phyloP scores from a whole-genome alignment of 2,797 vertebrate genomes.

The Bryconaethiops microstoma region DNA sequence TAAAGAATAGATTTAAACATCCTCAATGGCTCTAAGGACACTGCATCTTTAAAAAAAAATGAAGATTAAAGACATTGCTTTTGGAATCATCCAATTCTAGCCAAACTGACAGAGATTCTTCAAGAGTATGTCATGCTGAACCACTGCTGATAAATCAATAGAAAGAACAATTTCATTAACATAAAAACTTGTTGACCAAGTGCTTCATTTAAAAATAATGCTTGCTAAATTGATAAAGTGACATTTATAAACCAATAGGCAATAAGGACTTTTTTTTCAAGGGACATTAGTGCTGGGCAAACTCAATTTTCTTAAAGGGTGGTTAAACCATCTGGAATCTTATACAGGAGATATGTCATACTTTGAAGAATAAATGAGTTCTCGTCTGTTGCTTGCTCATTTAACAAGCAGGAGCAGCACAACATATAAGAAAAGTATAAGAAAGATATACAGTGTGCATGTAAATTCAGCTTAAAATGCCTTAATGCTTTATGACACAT shows the following conservation, averaged over 20 bases:
- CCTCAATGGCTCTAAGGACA: neutral
- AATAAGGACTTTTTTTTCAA: too few species aligned
- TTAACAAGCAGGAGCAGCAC: neutral
- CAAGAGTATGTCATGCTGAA: slow-evolving; percentile 30
- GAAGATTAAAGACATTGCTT: neutral
- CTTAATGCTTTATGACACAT: slow-evolving; percentile 28
- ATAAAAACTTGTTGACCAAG: slow-evolving; percentile 50
- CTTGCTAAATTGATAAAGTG: slow-evolving; percentile 1
- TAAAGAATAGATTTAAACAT: slow-evolving; percentile 19
- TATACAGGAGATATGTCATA: neutral
- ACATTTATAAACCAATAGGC: neutral
- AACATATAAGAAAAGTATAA: neutral
- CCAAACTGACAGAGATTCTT: neutral
- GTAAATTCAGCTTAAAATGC: neutral
- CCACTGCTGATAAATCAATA: slow-evolving; percentile 33
- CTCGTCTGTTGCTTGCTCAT: neutral
- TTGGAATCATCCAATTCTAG: neutral
- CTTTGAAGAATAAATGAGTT: neutral
- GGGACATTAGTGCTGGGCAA: neutral
- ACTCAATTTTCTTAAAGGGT: neutral
- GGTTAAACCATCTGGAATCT: neutral
- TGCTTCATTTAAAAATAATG: neutral
- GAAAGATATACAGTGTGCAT: neutral
- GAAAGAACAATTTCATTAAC: slow-evolving; percentile 33
- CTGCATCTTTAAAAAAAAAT: neutral